Percentiles rank a stretch among this genome's conserved stretches.
Conservation (phyloP, 2,888 invertebrate genomes). For the Drosophila formosana region DNA sequence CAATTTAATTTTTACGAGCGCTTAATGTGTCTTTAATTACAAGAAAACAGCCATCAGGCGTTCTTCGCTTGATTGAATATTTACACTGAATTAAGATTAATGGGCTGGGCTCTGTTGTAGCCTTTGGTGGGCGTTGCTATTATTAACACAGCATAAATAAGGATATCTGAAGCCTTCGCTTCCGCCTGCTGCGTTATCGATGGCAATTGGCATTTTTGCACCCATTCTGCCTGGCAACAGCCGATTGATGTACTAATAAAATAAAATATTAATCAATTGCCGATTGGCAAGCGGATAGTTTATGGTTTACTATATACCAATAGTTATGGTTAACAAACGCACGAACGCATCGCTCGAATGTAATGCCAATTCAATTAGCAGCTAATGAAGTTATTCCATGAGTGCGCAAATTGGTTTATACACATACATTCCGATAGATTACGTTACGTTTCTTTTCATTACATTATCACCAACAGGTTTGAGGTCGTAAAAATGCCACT, state of each 20-base stretch:
- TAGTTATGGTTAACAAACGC: constrained; percentile 3
- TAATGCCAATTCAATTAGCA: constrained; percentile 61
- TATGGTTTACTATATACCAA: constrained; percentile 3
- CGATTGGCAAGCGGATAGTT: constrained; percentile 9
- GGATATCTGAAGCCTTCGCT: constrained; percentile 32
- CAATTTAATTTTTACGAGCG: constrained; percentile 77
- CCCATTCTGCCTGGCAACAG: constrained; percentile 25
- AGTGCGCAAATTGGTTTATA: constrained; percentile 42
- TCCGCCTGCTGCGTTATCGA: constrained; percentile 27
- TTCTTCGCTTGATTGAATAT: constrained; percentile 68
- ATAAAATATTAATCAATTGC: constrained; percentile 59
- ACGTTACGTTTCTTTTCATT: constrained; percentile 23
- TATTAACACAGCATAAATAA: constrained; percentile 68
- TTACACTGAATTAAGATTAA: constrained; percentile 72
- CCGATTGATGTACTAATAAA: constrained; percentile 21
- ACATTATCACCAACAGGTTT: constrained; percentile 60
- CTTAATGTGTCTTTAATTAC: constrained; percentile 73
- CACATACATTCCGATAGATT: constrained; percentile 16
- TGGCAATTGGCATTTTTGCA: constrained; percentile 20
- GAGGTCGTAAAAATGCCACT: constrained; percentile 44
- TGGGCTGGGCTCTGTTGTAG: constrained; percentile 28
- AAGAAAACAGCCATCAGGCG: constrained; percentile 27
- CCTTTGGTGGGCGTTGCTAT: constrained; percentile 25
- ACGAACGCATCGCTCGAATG: constrained; percentile 4
- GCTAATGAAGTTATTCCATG: constrained; percentile 61